Evolutionary conservation across 2,888 invertebrate genomes (phyloP).

Genomic region (Trachelus iudaicus): DNA sequence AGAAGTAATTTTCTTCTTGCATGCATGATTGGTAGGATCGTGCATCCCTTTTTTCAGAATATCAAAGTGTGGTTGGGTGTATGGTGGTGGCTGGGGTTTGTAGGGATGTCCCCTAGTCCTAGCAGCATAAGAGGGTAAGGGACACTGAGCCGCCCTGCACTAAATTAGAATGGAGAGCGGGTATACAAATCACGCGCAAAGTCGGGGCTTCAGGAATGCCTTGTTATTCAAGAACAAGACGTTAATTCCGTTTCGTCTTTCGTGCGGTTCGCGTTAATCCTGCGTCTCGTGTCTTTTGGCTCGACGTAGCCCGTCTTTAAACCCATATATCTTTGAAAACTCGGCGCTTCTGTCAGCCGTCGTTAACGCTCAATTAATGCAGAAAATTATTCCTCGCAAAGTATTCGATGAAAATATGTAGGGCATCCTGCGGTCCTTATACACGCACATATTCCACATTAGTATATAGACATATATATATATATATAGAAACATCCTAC

Average conservation of each 20-base stretch:
- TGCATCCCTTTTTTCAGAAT: neutral
- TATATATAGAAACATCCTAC: neutral
- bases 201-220: slow-evolving; percentile 2
- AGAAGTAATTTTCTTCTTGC: neutral
- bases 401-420: neutral
- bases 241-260: slow-evolving; percentile 36
- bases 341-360: slow-evolving; percentile 25
- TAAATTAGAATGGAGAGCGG: slow-evolving; percentile 28
- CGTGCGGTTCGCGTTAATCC: slow-evolving; percentile 54
- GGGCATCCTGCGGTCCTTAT: too few species aligned
- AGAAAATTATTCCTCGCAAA: neutral
- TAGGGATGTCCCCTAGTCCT: neutral
- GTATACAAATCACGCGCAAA: slow-evolving; percentile 25
- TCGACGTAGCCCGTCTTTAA: slow-evolving; percentile 21
- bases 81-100: neutral
- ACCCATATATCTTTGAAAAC: slow-evolving; percentile 39
- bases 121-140: neutral
- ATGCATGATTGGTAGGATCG: neutral
- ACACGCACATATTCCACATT: too few species aligned
- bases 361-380: slow-evolving; percentile 26
- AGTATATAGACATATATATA: too few species aligned
- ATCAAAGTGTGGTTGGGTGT: neutral
- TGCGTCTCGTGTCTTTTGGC: slow-evolving; percentile 35
- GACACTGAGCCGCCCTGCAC: neutral
- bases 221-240: slow-evolving; percentile 24